phyloP scores from a whole-genome alignment of 2,113 vertebrate species.

The Siniperca knerii region DNA sequence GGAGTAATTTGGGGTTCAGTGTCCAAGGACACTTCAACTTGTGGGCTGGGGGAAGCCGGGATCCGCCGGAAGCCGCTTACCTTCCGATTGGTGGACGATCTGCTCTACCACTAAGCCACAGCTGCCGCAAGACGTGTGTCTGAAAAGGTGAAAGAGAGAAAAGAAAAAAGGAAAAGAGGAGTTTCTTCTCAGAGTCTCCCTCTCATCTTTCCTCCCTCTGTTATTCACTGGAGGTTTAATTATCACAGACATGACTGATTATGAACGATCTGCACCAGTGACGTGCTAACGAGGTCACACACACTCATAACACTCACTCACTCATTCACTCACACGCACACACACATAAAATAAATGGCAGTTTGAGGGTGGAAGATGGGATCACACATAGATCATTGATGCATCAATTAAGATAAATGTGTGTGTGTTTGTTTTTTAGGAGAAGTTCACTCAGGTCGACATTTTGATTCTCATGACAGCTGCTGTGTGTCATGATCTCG shows the following conservation, averaged over 20 bases:
- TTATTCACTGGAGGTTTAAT: slow-evolving; percentile 42
- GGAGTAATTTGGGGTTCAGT: too few species aligned
- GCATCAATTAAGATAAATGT: neutral
- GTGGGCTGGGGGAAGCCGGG: too few species aligned
- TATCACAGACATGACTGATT: slow-evolving; percentile 32
- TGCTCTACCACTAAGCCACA: too few species aligned
- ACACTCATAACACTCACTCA: slow-evolving; percentile 17
- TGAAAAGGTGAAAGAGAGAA: neutral
- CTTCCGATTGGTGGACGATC: too few species aligned
- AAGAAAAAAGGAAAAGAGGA: neutral
- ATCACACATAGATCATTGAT: neutral
- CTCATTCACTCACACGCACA: neutral
- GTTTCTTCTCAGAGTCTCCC: neutral
- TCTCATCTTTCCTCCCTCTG: slow-evolving; percentile 2
- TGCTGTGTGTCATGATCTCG: slow-evolving; percentile 93
- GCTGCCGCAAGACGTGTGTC: too few species aligned
- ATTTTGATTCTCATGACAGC: slow-evolving; percentile 93
- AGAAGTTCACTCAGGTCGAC: slow-evolving; percentile 90
- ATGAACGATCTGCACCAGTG: neutral
- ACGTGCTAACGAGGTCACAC: slow-evolving; percentile 33
- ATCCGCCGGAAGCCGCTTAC: too few species aligned
- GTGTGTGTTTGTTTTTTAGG: slow-evolving; percentile 77
- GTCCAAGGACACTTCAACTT: too few species aligned
- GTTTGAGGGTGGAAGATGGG: neutral
- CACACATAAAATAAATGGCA: neutral